Evolutionary conservation across 2,113 vertebrate species (phyloP).

Genomic region (Electrona antarctica): DNA sequence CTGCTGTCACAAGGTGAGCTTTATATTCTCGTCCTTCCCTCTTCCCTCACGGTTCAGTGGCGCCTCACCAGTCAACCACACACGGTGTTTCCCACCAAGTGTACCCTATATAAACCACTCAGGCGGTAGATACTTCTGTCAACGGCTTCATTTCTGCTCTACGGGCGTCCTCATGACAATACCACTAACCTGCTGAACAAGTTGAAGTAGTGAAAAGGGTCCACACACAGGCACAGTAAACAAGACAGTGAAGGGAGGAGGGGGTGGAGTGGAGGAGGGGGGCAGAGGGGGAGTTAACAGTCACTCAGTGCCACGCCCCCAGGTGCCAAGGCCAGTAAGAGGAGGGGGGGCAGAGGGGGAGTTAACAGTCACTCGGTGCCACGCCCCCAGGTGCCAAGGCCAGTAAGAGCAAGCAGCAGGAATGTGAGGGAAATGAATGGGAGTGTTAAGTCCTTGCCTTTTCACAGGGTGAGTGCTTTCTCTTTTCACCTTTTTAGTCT

Average conservation of each 20-base stretch:
- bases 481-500: constrained; percentile 62
- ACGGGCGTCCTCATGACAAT: constrained; percentile 57
- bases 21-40: constrained; percentile 16
- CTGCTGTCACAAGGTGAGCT: constrained; percentile 12
- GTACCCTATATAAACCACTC: background rate
- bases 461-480: constrained; percentile 74
- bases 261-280: constrained; percentile 58
- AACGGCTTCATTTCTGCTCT: constrained; percentile 49
- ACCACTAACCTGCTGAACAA: constrained; percentile 65
- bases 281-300: constrained; percentile 62
- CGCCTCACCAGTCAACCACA: background rate
- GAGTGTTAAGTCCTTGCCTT: constrained; percentile 75
- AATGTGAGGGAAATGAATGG: constrained; percentile 79
- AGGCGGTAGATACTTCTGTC: constrained; percentile 7
- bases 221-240: constrained; percentile 60
- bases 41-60: background rate
- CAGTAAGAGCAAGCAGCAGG: constrained; percentile 77
- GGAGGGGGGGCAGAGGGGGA: constrained; percentile 60
- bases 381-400: constrained; percentile 77
- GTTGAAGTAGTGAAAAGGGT: constrained; percentile 62
- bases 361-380: constrained; percentile 70
- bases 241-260: constrained; percentile 45
- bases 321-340: constrained; percentile 73
- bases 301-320: constrained; percentile 75
- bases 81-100: background rate